phyloP scores from a whole-genome alignment of 2,797 vertebrate genomes.

The Nyctalus aviator region DNA sequence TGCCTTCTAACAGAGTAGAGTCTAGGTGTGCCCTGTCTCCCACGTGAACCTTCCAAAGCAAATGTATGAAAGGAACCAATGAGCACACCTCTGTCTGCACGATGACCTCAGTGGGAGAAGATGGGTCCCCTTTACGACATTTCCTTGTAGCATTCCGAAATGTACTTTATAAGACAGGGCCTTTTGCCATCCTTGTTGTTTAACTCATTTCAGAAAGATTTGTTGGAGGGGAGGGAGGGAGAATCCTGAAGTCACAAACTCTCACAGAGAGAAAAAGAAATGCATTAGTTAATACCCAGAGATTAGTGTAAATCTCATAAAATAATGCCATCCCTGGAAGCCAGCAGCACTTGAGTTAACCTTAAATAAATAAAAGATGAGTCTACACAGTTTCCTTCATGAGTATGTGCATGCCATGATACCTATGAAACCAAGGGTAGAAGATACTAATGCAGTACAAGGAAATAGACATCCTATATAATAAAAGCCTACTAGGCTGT shows the following conservation, averaged over 20 bases:
- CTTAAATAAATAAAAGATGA: background rate
- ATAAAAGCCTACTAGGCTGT: too few relatives aligned
- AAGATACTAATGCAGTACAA: background rate
- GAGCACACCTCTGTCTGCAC: background rate
- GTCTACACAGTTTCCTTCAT: background rate
- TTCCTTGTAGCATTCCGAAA: background rate
- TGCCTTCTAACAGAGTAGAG: background rate
- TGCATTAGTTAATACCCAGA: background rate
- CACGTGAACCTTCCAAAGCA: background rate
- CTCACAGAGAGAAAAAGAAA: conserved; percentile 10
- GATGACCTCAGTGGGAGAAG: background rate
- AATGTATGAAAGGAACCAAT: background rate
- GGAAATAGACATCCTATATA: background rate
- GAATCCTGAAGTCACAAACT: conserved; percentile 26
- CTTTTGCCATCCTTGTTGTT: background rate
- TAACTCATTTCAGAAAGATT: conserved; percentile 23
- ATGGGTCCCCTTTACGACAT: background rate
- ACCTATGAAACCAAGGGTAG: background rate
- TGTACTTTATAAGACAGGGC: background rate
- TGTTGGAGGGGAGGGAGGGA: background rate
- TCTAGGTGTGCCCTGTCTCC: background rate
- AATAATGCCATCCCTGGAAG: background rate
- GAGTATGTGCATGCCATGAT: background rate
- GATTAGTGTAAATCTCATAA: conserved; percentile 9
- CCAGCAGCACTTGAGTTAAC: background rate